These are phyloP conservation scores for Actias luna DNA, from an alignment of 2,888 invertebrate genomes.

Conservation along the genomic window DNA sequence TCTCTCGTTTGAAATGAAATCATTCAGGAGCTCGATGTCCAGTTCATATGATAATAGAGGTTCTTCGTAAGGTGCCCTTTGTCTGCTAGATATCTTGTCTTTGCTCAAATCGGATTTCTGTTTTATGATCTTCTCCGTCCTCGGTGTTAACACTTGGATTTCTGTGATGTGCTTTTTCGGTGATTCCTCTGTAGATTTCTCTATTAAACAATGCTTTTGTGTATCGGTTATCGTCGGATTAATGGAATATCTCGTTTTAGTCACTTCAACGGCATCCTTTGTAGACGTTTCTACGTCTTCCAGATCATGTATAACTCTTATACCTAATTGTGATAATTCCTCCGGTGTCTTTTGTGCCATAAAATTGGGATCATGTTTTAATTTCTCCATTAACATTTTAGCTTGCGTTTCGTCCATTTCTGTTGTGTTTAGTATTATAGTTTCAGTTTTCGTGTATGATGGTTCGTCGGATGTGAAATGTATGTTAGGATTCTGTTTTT, in stretches of 20 bases:
- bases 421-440: constrained; percentile 78
- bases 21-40: constrained; percentile 71
- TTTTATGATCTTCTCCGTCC: constrained; percentile 57
- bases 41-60: constrained; percentile 67
- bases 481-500: constrained; percentile 71
- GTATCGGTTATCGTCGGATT: constrained; percentile 68
- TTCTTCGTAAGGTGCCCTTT: constrained; percentile 63
- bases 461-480: constrained; percentile 73
- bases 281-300: constrained; percentile 62
- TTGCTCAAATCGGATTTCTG: constrained; percentile 48
- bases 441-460: constrained; percentile 73
- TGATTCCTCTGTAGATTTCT: constrained; percentile 38
- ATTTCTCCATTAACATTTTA: constrained; percentile 68
- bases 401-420: constrained; percentile 75
- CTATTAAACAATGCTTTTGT: constrained; percentile 54
- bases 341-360: constrained; percentile 73
- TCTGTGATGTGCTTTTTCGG: constrained; percentile 86
- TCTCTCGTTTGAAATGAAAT: constrained; percentile 74
- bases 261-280: constrained; percentile 58
- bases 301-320: constrained; percentile 66
- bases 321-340: constrained; percentile 69
- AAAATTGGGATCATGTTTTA: constrained; percentile 73
- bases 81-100: constrained; percentile 67
- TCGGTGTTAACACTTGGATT: constrained; percentile 85
- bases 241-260: constrained; percentile 71